Conservation (phyloP, 2,113 vertebrate genomes). For the Urocynchramus pylzowi region DNA sequence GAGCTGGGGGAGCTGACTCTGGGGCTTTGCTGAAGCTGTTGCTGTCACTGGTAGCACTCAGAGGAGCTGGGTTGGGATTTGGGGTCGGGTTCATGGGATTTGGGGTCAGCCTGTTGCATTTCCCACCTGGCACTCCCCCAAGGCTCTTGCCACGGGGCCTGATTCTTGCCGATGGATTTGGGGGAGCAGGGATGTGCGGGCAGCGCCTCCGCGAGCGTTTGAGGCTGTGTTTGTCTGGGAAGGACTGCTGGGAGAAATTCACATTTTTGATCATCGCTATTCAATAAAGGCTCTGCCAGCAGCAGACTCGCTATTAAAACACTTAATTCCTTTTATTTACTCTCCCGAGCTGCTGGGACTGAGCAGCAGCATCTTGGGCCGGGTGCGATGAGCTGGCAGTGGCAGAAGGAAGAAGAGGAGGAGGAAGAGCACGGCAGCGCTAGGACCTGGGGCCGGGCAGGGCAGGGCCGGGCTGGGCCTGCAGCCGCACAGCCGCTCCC, state of each 20-base stretch:
- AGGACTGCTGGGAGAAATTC: background rate
- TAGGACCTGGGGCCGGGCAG: background rate
- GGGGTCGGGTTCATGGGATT: fast-evolving
- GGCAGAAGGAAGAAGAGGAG: background rate
- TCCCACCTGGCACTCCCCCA: background rate
- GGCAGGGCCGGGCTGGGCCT: background rate
- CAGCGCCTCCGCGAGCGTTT: fast-evolving
- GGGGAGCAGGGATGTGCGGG: background rate
- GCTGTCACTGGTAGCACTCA: fast-evolving
- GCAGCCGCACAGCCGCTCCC: background rate
- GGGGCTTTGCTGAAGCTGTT: background rate
- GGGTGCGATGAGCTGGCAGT: background rate
- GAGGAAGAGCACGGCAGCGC: background rate
- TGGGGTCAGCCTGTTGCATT: fast-evolving
- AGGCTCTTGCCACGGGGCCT: fast-evolving
- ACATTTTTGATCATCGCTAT: fast-evolving
- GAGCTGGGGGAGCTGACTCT: fast-evolving
- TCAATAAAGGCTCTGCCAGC: background rate
- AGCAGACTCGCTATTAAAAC: background rate
- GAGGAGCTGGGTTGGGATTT: fast-evolving
- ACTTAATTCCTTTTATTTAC: background rate
- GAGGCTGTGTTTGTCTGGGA: background rate
- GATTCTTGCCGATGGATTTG: background rate
- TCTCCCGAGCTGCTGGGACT: background rate
- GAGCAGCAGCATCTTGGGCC: background rate